Evolutionary conservation across 1,140 invertebrate species (phyloP), one percentile per base, ranked within the genome.

Genomic region (Myzus persicae): DNA sequence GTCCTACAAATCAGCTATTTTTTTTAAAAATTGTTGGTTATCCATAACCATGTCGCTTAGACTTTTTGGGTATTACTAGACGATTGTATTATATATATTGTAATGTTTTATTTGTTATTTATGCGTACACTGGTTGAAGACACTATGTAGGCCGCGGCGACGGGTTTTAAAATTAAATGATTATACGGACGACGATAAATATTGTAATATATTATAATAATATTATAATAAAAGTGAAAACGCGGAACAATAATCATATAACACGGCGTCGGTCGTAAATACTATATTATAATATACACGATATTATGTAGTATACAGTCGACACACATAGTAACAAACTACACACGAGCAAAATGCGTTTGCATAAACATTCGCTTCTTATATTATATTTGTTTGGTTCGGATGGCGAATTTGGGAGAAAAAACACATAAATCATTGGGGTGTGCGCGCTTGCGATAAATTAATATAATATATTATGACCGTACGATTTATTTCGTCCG

Each of bases 381-480:
- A n/a, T n/a, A 84, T 84, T 84, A 8, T 82, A 82, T 82, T 38
- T 42, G 38, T 40, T 42, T 7, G 22, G 82, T 84, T 42, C 24
- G 38, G 36, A 26, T 11, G 36, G 9, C 3, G 82, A 84, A 84
- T 42, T 42, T 31, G 22, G 82, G 38, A 40, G 82, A 40, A 26
- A 84, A 84, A 40, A 40, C 40, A 9, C 82, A 42, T 84, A 84
- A 84, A 84, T 84, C 82, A 84, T 26, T 84, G 82, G 38, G 76
- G 76, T 38, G 36, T 36, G 36, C 36, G 36, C 3, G 36, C 76
- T 22, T 38, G 76, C 82, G 82, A 84, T 84, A 84, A 84, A 84
- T 84, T 84, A 84, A 84, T 42, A 84, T 40, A 76, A 76, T 76
- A 76, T 76, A 76, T 76, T 76, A 76, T n/a, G 38, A 84, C 38